These are phyloP conservation scores for Limenitis arthemis DNA, from an alignment of 2,888 invertebrate genomes.

Conservation along the genomic window DNA sequence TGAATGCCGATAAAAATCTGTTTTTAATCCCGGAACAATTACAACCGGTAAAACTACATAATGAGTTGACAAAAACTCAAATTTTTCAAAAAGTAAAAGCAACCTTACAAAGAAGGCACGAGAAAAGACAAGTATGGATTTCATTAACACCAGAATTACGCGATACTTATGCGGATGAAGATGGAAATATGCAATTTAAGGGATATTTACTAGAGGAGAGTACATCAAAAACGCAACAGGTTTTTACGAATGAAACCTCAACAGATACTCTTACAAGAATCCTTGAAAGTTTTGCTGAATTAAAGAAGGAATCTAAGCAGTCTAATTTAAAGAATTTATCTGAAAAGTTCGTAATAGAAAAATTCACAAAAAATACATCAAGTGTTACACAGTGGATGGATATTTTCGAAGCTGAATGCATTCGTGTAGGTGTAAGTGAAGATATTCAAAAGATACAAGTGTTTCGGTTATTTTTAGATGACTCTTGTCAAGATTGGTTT, in stretches of 20 bases:
- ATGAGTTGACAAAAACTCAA: too few species aligned
- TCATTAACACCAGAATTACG: slow-evolving; percentile 20
- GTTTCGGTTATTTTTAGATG: slow-evolving; percentile 15
- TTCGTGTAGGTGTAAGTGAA: slow-evolving; percentile 5
- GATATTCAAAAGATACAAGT: background rate
- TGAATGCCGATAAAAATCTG: too few species aligned
- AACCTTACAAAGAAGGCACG: slow-evolving; percentile 21
- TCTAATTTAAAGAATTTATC: slow-evolving; percentile 11
- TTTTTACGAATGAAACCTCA: background rate
- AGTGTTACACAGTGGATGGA: slow-evolving; percentile 16
- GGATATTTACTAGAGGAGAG: slow-evolving; percentile 20
- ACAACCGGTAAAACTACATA: too few species aligned
- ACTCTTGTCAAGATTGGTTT: slow-evolving; percentile 11
- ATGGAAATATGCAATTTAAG: slow-evolving; percentile 25
- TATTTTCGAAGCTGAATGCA: slow-evolving; percentile 12
- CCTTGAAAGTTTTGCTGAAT: slow-evolving; percentile 16
- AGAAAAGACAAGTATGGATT: slow-evolving; percentile 26
- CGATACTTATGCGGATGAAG: slow-evolving; percentile 19
- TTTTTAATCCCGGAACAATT: too few species aligned
- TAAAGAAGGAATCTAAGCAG: slow-evolving; percentile 11
- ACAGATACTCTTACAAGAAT: slow-evolving; percentile 14
- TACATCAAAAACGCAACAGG: slow-evolving; percentile 4
- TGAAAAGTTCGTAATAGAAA: slow-evolving; percentile 19
- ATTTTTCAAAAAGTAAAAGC: too few species aligned
- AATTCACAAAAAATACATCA: slow-evolving; percentile 13